Evolutionary conservation across 2,797 vertebrate genomes (phyloP).

Genomic region (Cossypha heuglini): DNA sequence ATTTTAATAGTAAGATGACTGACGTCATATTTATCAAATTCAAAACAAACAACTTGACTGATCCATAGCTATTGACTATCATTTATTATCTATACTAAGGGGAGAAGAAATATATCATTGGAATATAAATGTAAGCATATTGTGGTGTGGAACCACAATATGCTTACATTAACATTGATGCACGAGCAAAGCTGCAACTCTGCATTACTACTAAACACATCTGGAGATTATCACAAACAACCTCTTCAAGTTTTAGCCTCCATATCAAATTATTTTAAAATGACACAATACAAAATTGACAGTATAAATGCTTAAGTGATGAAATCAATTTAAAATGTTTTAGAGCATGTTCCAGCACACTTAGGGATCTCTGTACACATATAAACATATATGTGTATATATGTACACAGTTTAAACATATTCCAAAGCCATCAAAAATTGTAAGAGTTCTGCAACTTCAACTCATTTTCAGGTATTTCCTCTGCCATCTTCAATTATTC

Average conservation of each 20-base stretch:
- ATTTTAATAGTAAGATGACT: neutral
- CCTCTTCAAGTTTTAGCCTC: neutral
- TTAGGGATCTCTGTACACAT: neutral
- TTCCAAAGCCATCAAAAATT: neutral
- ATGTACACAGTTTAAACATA: neutral
- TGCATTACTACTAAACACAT: neutral
- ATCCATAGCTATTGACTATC: neutral
- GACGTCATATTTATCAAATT: neutral
- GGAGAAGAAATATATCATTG: neutral
- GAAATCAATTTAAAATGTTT: slow-evolving; percentile 10
- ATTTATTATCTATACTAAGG: neutral
- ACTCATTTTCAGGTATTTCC: neutral
- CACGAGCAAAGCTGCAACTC: neutral
- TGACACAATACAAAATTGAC: neutral
- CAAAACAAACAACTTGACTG: neutral
- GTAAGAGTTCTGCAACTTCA: neutral
- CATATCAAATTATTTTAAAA: neutral
- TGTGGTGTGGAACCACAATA: neutral
- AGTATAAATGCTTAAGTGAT: neutral
- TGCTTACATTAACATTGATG: neutral
- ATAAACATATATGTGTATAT: neutral
- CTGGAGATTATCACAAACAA: neutral
- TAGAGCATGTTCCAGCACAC: neutral
- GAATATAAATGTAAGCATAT: neutral
- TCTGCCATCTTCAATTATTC: neutral